Percentiles rank a stretch among this genome's conserved stretches.
Conservation (phyloP, 1,140 invertebrate species). For the Zaprionus gabonicus region DNA sequence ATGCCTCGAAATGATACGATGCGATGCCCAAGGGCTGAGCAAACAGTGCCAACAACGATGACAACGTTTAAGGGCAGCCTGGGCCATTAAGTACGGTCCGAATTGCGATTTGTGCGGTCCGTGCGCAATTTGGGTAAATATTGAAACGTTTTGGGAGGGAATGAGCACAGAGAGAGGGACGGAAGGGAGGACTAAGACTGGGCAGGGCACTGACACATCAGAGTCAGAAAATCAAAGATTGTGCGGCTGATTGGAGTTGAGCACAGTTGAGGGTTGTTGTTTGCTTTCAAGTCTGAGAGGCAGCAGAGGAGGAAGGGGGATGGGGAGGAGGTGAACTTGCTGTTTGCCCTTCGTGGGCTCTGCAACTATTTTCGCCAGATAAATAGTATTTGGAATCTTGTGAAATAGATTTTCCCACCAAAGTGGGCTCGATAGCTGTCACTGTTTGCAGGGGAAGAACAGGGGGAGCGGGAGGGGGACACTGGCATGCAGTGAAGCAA, state of each 20-base stretch:
- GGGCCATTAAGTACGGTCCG: conserved; percentile 66
- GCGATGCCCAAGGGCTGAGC: conserved; percentile 48
- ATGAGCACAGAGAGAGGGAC: background rate
- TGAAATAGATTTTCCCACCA: conserved; percentile 59
- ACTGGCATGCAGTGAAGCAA: conserved; percentile 60
- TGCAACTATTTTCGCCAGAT: conserved; percentile 55
- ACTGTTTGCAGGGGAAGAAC: conserved; percentile 13
- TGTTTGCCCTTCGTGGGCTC: conserved; percentile 44
- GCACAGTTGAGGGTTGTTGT: conserved; percentile 15
- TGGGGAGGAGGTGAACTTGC: conserved; percentile 4
- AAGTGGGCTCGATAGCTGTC: conserved; percentile 33
- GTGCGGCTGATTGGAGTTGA: conserved; percentile 73
- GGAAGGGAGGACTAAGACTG: no score
- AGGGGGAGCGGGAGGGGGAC: background rate
- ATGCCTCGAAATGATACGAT: conserved; percentile 55
- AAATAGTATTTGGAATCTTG: conserved; percentile 32
- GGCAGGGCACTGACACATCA: conserved; percentile 16
- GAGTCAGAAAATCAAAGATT: conserved; percentile 70
- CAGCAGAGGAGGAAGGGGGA: conserved; percentile 22
- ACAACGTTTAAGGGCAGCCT: conserved; percentile 61
- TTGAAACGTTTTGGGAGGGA: conserved; percentile 65
- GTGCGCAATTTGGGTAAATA: conserved; percentile 78
- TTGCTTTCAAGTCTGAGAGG: conserved; percentile 9
- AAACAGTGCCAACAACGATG: conserved; percentile 57
- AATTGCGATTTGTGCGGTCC: conserved; percentile 61